Evolutionary conservation across 2,888 invertebrate species (phyloP).

Genomic region (Eupithecia abbreviata): DNA sequence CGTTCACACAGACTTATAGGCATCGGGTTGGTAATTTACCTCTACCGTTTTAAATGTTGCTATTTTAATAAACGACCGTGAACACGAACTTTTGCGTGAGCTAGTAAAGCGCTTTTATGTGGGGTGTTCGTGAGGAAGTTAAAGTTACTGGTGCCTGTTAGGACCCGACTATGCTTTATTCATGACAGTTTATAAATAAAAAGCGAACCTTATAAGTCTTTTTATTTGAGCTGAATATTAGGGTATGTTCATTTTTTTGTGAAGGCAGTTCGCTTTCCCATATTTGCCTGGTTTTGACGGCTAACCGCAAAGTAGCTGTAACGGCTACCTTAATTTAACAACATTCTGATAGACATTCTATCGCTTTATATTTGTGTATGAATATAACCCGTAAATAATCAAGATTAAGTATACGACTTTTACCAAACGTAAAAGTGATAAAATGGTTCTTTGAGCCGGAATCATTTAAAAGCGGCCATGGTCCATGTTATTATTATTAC

Average conservation of each 20-base stretch:
- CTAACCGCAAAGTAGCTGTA: no score
- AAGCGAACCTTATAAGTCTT: background rate
- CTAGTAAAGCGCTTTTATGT: slow-evolving; percentile 3
- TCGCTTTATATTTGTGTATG: background rate
- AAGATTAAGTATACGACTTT: background rate
- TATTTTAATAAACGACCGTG: slow-evolving; percentile 9
- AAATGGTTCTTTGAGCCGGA: slow-evolving; percentile 16
- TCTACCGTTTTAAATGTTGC: slow-evolving; percentile 7
- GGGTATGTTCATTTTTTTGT: background rate
- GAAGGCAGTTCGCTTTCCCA: background rate
- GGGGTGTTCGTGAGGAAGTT: slow-evolving; percentile 6
- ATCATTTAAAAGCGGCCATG: background rate
- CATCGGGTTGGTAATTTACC: slow-evolving; percentile 6
- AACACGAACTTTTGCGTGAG: slow-evolving; percentile 13
- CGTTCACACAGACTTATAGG: background rate
- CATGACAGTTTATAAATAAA: background rate
- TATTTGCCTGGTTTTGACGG: background rate
- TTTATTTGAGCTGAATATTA: background rate
- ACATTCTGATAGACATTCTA: background rate
- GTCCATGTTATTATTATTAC: background rate
- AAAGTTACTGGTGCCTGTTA: background rate
- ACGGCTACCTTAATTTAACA: background rate
- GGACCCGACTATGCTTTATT: background rate
- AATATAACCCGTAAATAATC: background rate
- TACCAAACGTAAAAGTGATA: background rate